phyloP scores from a whole-genome alignment of 2,888 invertebrate genomes.

The Heliconius aoede region DNA sequence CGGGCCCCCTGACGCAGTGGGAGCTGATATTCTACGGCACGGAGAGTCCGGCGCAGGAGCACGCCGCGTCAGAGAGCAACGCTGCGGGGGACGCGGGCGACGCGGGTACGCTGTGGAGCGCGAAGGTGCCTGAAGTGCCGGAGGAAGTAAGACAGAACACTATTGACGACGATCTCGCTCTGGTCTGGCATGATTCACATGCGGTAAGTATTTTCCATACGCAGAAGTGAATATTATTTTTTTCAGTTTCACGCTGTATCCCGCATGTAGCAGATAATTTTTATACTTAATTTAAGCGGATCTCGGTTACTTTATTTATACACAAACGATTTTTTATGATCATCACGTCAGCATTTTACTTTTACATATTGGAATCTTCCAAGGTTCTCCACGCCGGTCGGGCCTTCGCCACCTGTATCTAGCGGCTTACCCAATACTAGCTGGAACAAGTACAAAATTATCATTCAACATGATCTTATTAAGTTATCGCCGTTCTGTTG shows the following conservation, averaged over 20 bases:
- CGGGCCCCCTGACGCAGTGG: constrained; percentile 88
- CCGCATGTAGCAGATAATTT: too few relatives aligned
- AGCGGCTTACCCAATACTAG: too few relatives aligned
- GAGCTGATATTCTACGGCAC: constrained; percentile 93
- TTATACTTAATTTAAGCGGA: neutral
- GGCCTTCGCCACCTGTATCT: too few relatives aligned
- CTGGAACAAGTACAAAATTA: too few relatives aligned
- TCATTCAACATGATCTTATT: too few relatives aligned
- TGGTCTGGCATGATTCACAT: constrained; percentile 86
- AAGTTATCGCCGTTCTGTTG: too few relatives aligned
- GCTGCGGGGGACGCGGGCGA: constrained; percentile 72
- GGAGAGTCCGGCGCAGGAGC: constrained; percentile 84
- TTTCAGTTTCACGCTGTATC: too few relatives aligned
- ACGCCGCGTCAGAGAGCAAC: constrained; percentile 85
- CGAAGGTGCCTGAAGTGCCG: constrained; percentile 59
- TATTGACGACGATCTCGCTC: constrained; percentile 82
- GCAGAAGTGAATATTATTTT: too few relatives aligned
- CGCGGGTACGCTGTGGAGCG: constrained; percentile 54
- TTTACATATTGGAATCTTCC: too few relatives aligned
- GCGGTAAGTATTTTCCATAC: constrained; percentile 72
- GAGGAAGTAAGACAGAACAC: constrained; percentile 85
- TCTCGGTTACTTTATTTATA: neutral
- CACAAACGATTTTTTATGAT: neutral
- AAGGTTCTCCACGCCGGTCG: too few relatives aligned
- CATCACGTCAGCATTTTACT: too few relatives aligned